These are phyloP conservation scores for Ochotona princeps DNA, from an alignment of 2,113 vertebrate genomes.

Conservation along the genomic window DNA sequence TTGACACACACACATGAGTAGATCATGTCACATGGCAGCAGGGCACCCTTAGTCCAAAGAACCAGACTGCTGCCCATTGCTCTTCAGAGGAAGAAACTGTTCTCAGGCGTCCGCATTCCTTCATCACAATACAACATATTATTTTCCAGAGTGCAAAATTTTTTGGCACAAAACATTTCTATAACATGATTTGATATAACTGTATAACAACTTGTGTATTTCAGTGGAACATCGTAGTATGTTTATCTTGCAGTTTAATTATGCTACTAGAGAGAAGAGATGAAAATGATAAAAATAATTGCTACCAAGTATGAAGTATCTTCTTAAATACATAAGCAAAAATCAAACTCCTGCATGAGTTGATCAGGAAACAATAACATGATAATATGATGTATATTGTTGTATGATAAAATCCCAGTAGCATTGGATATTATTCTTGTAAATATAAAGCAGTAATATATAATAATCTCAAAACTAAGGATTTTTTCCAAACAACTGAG, in stretches of 20 bases:
- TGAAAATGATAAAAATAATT: neutral
- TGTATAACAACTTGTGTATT: neutral
- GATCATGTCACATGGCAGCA: fast-evolving
- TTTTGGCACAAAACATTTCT: too few species aligned
- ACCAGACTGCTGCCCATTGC: neutral
- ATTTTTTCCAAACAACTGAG: neutral
- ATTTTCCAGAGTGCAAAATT: too few species aligned
- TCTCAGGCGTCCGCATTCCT: neutral
- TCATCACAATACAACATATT: neutral
- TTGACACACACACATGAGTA: neutral
- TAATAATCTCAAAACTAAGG: neutral
- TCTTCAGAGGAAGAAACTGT: neutral
- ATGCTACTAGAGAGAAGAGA: neutral
- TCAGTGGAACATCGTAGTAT: neutral
- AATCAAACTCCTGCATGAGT: too few species aligned
- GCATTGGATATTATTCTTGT: neutral
- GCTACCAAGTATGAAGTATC: neutral
- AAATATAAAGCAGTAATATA: neutral
- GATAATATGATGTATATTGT: neutral
- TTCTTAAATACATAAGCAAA: neutral
- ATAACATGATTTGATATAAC: too few species aligned
- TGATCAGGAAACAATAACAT: neutral
- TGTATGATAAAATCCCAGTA: neutral
- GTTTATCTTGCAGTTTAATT: neutral
- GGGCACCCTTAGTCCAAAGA: neutral